Conservation (phyloP, 2,797 vertebrate species). For the Xerus rutilus region DNA sequence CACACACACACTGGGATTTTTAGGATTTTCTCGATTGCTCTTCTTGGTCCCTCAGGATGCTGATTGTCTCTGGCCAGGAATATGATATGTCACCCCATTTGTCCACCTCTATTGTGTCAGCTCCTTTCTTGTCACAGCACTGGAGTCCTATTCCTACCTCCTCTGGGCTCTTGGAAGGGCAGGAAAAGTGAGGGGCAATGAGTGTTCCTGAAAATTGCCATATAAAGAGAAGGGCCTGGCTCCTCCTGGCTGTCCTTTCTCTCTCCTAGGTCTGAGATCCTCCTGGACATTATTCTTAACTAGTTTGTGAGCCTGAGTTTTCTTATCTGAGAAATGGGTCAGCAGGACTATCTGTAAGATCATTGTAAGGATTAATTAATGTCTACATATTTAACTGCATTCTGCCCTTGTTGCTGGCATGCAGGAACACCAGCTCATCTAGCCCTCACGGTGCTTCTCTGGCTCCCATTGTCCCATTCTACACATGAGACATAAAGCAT, state of each 20-base stretch:
- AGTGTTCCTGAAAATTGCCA: accelerated
- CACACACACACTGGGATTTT: not conserved
- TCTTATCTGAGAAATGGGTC: not conserved
- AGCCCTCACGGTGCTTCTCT: no score
- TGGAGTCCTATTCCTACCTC: not conserved
- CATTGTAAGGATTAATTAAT: not conserved
- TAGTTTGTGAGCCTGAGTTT: not conserved
- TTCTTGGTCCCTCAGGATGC: not conserved
- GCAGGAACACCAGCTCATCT: no score
- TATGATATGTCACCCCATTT: not conserved
- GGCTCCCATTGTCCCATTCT: not conserved
- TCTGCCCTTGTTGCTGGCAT: not conserved
- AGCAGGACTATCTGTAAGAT: not conserved
- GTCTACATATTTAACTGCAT: not conserved
- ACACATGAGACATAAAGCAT: not conserved
- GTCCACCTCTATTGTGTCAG: not conserved
- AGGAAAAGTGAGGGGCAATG: not conserved
- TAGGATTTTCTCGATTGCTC: not conserved
- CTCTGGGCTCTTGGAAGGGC: not conserved
- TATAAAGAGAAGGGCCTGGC: not conserved
- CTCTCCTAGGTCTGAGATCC: not conserved
- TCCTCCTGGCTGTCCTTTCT: no score
- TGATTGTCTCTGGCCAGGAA: not conserved
- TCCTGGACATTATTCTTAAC: not conserved
- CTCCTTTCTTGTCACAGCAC: not conserved